Percentiles rank a stretch among this genome's conserved stretches.
phyloP scores from a whole-genome alignment of 2,888 invertebrate species.

The Mylabris sibirica region DNA sequence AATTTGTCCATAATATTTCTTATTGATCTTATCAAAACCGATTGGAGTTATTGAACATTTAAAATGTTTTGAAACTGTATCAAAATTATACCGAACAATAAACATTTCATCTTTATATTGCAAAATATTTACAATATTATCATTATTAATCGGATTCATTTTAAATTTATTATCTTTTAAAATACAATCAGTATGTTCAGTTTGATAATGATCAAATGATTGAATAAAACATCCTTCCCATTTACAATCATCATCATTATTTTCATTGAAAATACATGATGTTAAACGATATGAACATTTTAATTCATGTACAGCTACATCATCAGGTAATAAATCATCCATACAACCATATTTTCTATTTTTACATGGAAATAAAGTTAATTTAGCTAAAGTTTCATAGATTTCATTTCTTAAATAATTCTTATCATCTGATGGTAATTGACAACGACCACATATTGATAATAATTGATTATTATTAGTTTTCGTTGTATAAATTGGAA shows the following conservation, averaged over 20 bases:
- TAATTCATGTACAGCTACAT: background rate
- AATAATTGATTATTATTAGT: background rate
- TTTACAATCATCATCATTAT: background rate
- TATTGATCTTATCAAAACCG: background rate
- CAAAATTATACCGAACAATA: background rate
- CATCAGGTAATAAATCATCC: background rate
- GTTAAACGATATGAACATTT: background rate
- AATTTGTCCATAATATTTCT: background rate
- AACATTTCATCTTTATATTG: conserved; percentile 11
- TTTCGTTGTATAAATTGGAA: conserved; percentile 9
- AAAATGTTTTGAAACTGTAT: background rate
- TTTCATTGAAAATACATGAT: background rate
- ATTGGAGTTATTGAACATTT: background rate
- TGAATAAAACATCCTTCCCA: background rate
- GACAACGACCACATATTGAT: conserved; percentile 12
- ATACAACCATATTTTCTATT: conserved; percentile 5
- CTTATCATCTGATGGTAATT: background rate
- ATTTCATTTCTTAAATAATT: conserved; percentile 6
- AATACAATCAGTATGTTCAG: background rate
- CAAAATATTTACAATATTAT: conserved; percentile 4
- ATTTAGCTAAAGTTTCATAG: background rate
- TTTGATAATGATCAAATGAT: background rate
- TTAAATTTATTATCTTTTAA: background rate
- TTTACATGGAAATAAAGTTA: background rate
- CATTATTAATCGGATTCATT: background rate